Base-by-base conservation (phyloP, 2,888 invertebrate species). In the Synergus itoensis region DNA sequence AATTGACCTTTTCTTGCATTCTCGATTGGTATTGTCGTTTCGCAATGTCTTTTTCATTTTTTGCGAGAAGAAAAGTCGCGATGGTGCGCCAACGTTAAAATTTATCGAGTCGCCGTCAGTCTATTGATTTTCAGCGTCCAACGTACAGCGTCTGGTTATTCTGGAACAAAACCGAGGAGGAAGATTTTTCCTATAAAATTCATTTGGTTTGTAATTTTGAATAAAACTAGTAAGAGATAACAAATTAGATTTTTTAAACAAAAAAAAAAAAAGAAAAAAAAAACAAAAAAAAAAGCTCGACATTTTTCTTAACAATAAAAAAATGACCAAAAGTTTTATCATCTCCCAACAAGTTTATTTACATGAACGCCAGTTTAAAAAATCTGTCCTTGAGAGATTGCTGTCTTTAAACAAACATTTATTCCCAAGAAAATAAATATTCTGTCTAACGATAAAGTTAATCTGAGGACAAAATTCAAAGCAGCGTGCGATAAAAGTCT, bases 81-180 rank as follows among this genome's bases (percentile, higher is more conserved):
- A 76, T 43, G 69, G 43, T 65, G 76, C 41, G 41, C 36, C 65
- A 60, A 53, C 80, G 76, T 76, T 77, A 77, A 82, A 84, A 84
- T 84, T 85, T 81, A 84, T 83, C 82, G 80, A 67, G 79, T 80
- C 77, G 79, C 79, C 80, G 60, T 77, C 48, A 43, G 40, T 77
- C 48, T 67, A 75, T 80, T 78, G 78, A 83, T 80, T 79, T 83
- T 84, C 67, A 41, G 36, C 53, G 73, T 73, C 73, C 73, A 48
- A 73, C 36, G 73, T 73, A 73, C 73, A 48, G 73, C 73, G 73
- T 48, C 73, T 73, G 73, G 53, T 36, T 48, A 48, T 73, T 73
- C 73, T 73, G 73, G 73, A 73, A 73, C 73, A 73, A 53, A 73
- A 73, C 53, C 73, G 73, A 73, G 73, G 73, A 73, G 73, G 73